Base-by-base conservation (phyloP, 2,888 invertebrate genomes). In the Nematopogon swammerdamellus region DNA sequence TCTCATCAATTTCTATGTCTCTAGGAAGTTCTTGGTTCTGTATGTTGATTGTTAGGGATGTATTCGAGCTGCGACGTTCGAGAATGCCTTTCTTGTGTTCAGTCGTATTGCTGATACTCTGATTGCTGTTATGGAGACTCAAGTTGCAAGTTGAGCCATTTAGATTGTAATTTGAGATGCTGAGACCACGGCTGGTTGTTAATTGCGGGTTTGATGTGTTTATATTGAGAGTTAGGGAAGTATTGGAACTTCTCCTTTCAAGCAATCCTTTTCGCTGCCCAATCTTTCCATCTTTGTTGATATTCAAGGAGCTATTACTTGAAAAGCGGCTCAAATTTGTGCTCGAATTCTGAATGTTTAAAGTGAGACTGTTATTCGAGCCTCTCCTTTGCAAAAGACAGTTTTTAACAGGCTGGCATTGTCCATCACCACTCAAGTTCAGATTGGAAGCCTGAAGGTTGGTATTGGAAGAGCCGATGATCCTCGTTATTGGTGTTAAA, bases 241-340 rank as follows among this genome's bases (percentile, higher is more conserved):
- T 93, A 63, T 93, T 95, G 1, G 95, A 95, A 48, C 95, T 95
- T 49, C 96, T 81, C 19, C 96, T 83, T 63, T 93, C 92, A 4
- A 93, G 70, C 1, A 93, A 70, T 8, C 92, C 90, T 59, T 89
- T 89, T 44, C 83, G 82, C 45, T 72, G 80, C 0, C 66, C 65
- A 0, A 63, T 57, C 58, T 72, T 77, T 0, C 63, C 63, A 6
- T 76, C 77, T 59, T 74, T 75, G 51, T 76, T 53, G 20, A 63
- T 60, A 56, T 61, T 81, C 3, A 84, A 64, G 0, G 84, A 82
- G 52, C 75, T 83, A 50, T 85, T 80, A 53, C 83, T 85, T 1
- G 82, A 80, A 57, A 83, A 82, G 8, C 83, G 63, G 56, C 82
- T 83, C 2, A 84, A 61, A 46, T 63, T 69, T 49, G 65, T 66